Evolutionary conservation across 2,113 vertebrate species (phyloP).

Genomic region (Motacilla alba): DNA sequence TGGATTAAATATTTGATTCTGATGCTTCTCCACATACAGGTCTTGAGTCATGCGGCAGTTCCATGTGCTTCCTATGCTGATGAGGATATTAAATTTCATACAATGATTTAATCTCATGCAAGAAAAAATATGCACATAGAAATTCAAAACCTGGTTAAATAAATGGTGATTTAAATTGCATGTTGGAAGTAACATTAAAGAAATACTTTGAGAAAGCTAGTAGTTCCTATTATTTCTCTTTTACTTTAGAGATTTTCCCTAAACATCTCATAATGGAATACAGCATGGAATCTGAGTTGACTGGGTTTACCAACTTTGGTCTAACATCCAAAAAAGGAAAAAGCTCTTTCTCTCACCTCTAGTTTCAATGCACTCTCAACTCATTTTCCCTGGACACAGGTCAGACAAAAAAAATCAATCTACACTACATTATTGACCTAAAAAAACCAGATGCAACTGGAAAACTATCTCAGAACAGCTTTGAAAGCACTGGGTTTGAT

Average conservation of each 20-base stretch:
- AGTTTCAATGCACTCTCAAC: neutral
- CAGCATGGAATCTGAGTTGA: neutral
- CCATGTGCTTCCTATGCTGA: neutral
- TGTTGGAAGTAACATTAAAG: neutral
- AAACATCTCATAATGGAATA: neutral
- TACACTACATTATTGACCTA: neutral
- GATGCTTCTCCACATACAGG: neutral
- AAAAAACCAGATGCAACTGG: neutral
- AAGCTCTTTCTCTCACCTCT: neutral
- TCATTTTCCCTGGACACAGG: neutral
- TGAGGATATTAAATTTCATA: neutral
- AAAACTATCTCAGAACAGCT: neutral
- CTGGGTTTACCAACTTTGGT: neutral
- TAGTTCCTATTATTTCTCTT: neutral
- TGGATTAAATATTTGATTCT: neutral
- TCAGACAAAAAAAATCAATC: neutral
- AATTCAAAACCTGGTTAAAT: neutral
- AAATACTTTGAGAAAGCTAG: neutral
- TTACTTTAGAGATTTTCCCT: neutral
- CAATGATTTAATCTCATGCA: neutral
- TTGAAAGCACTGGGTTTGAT: neutral
- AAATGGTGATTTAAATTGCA: neutral
- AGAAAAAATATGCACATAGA: neutral
- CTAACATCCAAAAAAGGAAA: neutral
- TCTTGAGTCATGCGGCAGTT: neutral